Evolutionary conservation across 2,888 invertebrate genomes (phyloP).

Genomic region (Sphecodes monilicornis): DNA sequence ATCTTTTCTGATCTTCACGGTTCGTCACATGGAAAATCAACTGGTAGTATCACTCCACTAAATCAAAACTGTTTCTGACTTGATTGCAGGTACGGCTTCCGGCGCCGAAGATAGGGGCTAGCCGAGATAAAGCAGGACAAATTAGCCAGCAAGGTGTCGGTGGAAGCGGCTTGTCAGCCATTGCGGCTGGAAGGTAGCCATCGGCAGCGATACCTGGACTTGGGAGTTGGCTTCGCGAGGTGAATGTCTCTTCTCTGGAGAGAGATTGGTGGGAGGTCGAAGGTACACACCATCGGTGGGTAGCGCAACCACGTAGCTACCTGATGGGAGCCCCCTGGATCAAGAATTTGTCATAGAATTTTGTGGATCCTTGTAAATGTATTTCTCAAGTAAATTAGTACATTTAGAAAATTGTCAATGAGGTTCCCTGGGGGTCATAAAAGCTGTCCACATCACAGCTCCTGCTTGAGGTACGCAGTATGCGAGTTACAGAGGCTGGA

Average conservation of each 20-base stretch:
- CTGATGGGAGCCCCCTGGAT: not conserved
- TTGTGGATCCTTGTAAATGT: not conserved
- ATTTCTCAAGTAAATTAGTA: too few species aligned
- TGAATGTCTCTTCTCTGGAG: conserved; percentile 79
- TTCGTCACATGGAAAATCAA: not conserved
- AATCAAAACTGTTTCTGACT: not conserved
- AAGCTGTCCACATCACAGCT: not conserved
- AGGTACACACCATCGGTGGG: conserved; percentile 57
- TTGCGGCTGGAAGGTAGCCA: conserved; percentile 49
- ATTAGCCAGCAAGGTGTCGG: conserved; percentile 24
- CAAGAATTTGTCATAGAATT: not conserved
- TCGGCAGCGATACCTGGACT: conserved; percentile 62
- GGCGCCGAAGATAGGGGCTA: too few species aligned
- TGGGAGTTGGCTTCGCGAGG: conserved; percentile 76
- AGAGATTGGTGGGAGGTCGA: conserved; percentile 67
- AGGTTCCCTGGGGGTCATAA: not conserved
- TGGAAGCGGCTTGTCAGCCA: conserved; percentile 51
- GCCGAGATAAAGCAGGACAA: not conserved
- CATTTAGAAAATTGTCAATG: too few species aligned
- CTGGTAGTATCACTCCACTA: not conserved
- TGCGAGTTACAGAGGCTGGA: not conserved
- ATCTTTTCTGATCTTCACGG: conserved; percentile 83
- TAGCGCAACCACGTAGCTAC: conserved; percentile 40
- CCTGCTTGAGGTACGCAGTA: too few species aligned
- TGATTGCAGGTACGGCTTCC: too few species aligned